Evolutionary conservation across 2,113 vertebrate species (phyloP).

Genomic region (Gambusia holbrooki): DNA sequence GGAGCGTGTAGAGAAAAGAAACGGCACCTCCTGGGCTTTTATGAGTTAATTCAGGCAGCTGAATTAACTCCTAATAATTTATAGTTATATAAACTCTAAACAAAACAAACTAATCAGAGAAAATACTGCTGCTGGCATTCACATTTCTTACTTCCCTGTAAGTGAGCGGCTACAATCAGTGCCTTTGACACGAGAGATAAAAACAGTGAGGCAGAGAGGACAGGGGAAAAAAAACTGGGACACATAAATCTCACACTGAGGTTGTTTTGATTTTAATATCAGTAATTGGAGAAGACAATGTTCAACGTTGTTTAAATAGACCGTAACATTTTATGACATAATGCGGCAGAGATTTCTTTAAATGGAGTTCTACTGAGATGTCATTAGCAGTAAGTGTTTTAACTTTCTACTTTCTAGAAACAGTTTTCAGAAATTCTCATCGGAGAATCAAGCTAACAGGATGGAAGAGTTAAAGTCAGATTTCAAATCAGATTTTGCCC

Average conservation of each 20-base stretch:
- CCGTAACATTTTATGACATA: not conserved
- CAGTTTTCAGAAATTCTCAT: not conserved
- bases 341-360: too few relatives aligned
- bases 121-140: slow-evolving; percentile 5
- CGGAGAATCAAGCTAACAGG: not conserved
- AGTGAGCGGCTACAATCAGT: slow-evolving; percentile 39
- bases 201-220: slow-evolving; percentile 17
- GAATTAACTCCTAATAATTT: not conserved
- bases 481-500: not conserved
- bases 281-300: not conserved
- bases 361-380: too few relatives aligned
- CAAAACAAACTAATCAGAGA: slow-evolving; percentile 43
- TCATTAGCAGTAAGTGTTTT: too few relatives aligned
- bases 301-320: not conserved
- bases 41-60: slow-evolving; percentile 25
- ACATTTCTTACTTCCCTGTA: slow-evolving; percentile 13
- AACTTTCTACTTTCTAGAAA: not conserved
- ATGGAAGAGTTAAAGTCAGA: not conserved
- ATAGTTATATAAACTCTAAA: slow-evolving; percentile 26
- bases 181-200: slow-evolving; percentile 37
- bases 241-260: too few relatives aligned
- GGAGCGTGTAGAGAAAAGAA: slow-evolving; percentile 8
- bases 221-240: slow-evolving; percentile 4
- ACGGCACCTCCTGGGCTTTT: not conserved
- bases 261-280: not conserved